These are phyloP conservation scores for Melanotaenia trifasciata DNA, from an alignment of 2,797 vertebrate genomes.

Conservation along the genomic window DNA sequence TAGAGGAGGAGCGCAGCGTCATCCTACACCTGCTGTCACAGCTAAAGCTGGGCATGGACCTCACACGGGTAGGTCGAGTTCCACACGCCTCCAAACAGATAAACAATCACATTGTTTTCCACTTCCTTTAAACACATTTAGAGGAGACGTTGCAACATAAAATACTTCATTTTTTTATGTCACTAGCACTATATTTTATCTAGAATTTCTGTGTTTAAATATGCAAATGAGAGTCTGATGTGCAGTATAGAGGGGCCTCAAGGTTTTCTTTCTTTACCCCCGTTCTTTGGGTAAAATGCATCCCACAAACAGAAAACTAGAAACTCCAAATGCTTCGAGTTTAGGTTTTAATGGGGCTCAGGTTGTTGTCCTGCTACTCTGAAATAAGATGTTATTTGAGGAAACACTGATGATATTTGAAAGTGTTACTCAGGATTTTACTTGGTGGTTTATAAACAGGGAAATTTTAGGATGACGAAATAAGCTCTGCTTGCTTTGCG, in stretches of 20 bases:
- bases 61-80: conserved; percentile 90
- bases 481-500: conserved; percentile 28
- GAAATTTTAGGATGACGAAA: not conserved
- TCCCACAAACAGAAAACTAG: not conserved
- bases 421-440: not conserved
- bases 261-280: not conserved
- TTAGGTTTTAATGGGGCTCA: not conserved
- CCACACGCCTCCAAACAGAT: conserved; percentile 6
- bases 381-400: not conserved
- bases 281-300: not conserved
- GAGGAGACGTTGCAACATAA: not conserved
- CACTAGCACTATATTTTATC: no score
- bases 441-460: not conserved
- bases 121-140: not conserved
- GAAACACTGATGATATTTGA: not conserved
- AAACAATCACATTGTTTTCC: not conserved
- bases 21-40: conserved; percentile 98
- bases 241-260: not conserved
- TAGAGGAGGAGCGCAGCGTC: conserved; percentile 97
- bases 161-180: not conserved
- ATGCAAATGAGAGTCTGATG: no score
- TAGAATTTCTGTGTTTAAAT: no score
- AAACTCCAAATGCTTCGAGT: not conserved
- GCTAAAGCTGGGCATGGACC: conserved; percentile 99
- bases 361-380: not conserved